Conservation (phyloP, 2,888 invertebrate genomes). For the Diaperis boleti region DNA sequence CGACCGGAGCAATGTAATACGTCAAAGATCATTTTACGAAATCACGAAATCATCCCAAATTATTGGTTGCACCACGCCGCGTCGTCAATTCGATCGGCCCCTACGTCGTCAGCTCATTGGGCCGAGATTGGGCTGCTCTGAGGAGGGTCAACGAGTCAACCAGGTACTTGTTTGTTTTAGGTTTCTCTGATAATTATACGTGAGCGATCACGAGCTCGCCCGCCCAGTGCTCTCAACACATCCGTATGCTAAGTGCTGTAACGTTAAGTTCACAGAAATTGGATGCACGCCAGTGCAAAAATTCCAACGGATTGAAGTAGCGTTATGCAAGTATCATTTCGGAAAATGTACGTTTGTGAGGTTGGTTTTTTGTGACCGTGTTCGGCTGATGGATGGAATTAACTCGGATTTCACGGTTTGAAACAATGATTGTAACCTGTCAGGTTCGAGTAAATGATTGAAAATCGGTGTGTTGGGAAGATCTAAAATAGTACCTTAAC, state of each 20-base stretch:
- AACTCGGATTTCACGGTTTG: neutral
- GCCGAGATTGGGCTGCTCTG: conserved; percentile 54
- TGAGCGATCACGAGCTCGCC: conserved; percentile 64
- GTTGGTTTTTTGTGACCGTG: neutral
- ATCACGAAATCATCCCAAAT: conserved; percentile 61
- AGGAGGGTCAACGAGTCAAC: conserved; percentile 63
- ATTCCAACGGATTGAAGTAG: neutral
- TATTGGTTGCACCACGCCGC: conserved; percentile 53
- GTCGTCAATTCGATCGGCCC: conserved; percentile 41
- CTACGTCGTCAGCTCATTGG: conserved; percentile 48
- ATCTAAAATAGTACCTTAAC: neutral
- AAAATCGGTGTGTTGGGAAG: neutral
- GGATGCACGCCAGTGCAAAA: conserved; percentile 5
- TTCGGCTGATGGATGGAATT: neutral
- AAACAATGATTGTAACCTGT: conserved; percentile 3
- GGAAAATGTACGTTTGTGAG: neutral
- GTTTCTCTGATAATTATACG: conserved; percentile 65
- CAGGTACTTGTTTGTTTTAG: conserved; percentile 65
- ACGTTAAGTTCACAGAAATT: conserved; percentile 24
- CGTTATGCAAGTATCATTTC: neutral
- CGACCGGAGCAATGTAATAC: conserved; percentile 53
- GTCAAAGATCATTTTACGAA: conserved; percentile 56
- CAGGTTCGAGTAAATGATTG: neutral
- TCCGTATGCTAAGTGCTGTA: conserved; percentile 60
- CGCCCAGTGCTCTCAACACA: conserved; percentile 63